Conservation (phyloP, 2,888 invertebrate genomes). For the Dendrolimus pini region DNA sequence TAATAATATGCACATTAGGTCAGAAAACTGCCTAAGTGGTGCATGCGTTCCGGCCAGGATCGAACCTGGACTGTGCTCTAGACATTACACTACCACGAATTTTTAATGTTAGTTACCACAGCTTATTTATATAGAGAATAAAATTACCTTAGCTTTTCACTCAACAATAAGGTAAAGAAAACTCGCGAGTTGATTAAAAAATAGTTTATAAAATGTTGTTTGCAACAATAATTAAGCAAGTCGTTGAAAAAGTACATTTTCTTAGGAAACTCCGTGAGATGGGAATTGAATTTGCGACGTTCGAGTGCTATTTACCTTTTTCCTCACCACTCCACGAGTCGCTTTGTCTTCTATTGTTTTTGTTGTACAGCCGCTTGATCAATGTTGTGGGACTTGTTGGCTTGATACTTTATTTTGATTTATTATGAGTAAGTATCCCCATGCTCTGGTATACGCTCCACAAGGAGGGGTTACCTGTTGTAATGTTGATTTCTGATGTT, state of each 20-base stretch:
- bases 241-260: background rate
- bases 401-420: background rate
- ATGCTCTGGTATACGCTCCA: no score
- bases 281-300: conserved; percentile 52
- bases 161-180: no score
- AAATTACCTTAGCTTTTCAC: no score
- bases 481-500: no score
- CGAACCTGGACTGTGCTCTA: no score
- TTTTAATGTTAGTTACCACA: no score
- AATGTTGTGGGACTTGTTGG: conserved; percentile 15
- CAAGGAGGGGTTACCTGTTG: no score
- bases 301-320: conserved; percentile 62
- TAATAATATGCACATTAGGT: background rate
- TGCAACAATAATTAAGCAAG: background rate
- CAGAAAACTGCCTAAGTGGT: background rate
- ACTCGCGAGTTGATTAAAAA: no score
- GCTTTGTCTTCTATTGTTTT: conserved; percentile 57
- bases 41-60: background rate
- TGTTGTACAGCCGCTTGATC: conserved; percentile 40
- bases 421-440: no score
- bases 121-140: no score
- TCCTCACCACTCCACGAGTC: conserved; percentile 37
- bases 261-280: conserved; percentile 27
- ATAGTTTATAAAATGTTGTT: no score
- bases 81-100: no score